Conservation (phyloP, 2,888 invertebrate genomes). For the Sisyra nigra region DNA sequence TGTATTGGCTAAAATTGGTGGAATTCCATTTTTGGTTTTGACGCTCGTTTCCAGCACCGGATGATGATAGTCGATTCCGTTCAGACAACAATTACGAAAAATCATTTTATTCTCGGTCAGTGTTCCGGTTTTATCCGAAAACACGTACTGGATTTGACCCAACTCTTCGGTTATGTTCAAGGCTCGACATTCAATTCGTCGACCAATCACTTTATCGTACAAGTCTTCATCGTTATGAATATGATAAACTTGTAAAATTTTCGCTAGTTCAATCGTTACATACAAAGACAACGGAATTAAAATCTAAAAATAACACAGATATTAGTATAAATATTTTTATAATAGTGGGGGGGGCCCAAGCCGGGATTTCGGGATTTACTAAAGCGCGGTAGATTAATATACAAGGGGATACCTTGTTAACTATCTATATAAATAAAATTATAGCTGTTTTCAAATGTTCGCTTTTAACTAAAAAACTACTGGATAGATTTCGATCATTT, state of each 20-base stretch:
- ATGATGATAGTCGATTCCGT: conserved; percentile 80
- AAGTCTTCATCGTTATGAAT: conserved; percentile 82
- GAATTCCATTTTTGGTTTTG: conserved; percentile 26
- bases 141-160: conserved; percentile 88
- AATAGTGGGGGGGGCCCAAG: not conserved
- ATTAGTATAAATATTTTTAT: too few relatives aligned
- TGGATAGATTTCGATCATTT: too few relatives aligned
- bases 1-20: conserved; percentile 32
- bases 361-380: not conserved
- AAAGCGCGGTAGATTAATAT: not conserved
- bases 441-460: too few relatives aligned
- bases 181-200: conserved; percentile 76
- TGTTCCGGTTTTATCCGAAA: conserved; percentile 96
- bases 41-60: conserved; percentile 47
- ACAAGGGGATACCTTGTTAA: not conserved
- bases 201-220: conserved; percentile 70
- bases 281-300: conserved; percentile 95
- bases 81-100: conserved; percentile 79
- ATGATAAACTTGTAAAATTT: conserved; percentile 88
- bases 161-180: conserved; percentile 95
- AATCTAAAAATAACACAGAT: conserved; percentile 36
- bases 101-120: conserved; percentile 96
- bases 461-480: too few relatives aligned
- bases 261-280: conserved; percentile 93
- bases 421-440: too few relatives aligned